These are phyloP conservation scores for Cardinalis cardinalis DNA, from an alignment of 2,113 vertebrate species.

Conservation along the genomic window DNA sequence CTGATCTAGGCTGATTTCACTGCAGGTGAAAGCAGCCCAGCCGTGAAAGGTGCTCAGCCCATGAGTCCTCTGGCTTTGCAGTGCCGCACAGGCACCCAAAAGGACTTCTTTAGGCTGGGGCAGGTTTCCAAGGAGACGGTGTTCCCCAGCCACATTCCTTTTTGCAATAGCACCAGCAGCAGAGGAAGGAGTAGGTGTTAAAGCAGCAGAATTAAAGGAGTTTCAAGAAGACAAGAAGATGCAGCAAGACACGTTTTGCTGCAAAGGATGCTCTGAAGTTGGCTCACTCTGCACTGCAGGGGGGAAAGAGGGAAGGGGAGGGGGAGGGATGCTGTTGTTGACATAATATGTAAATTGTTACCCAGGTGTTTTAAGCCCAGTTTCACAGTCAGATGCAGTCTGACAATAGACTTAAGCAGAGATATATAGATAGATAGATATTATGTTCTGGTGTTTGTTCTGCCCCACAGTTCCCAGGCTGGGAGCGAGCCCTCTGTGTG, in stretches of 20 bases:
- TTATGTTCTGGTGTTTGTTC: neutral
- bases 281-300: neutral
- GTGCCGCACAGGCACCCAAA: neutral
- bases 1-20: neutral
- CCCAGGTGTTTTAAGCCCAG: neutral
- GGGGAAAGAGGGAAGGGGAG: neutral
- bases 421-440: neutral
- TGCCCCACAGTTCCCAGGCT: neutral
- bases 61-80: neutral
- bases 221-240: neutral
- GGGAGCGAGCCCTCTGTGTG: neutral
- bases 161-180: neutral
- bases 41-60: neutral
- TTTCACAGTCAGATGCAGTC: neutral
- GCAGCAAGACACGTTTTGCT: neutral
- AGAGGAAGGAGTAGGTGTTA: conserved; percentile 3
- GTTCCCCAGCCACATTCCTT: neutral
- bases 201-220: neutral
- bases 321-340: neutral
- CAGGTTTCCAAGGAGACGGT: conserved; percentile 1
- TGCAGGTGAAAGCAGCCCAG: neutral
- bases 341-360: neutral
- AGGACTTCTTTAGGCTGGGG: neutral
- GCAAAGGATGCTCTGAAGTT: neutral
- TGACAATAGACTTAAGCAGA: neutral